phyloP scores from a whole-genome alignment of 2,797 vertebrate species.

The Acanthiza pusilla region DNA sequence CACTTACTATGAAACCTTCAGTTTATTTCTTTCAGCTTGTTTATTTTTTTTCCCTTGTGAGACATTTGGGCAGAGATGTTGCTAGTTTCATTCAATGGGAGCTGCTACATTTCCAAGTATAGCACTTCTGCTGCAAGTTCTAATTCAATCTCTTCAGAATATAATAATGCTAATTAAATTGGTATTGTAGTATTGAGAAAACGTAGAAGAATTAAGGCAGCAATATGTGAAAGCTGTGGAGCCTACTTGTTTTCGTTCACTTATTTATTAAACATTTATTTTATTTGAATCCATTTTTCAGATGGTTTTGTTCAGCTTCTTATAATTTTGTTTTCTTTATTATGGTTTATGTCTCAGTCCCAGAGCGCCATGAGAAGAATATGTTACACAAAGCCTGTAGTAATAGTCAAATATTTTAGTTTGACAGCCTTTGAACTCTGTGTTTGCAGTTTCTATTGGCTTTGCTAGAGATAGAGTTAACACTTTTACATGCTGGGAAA shows the following conservation, averaged over 20 bases:
- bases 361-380: background rate
- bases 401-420: background rate
- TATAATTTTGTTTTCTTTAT: background rate
- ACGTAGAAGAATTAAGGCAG: background rate
- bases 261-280: background rate
- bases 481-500: background rate
- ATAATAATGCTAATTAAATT: background rate
- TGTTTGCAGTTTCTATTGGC: background rate
- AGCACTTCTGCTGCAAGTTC: background rate
- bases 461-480: background rate
- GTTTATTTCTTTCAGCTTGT: background rate
- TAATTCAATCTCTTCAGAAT: constrained; percentile 17
- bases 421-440: background rate
- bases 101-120: background rate
- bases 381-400: background rate
- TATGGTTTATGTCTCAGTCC: background rate
- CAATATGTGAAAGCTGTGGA: background rate
- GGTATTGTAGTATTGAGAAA: background rate
- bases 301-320: background rate
- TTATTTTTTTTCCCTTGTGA: background rate
- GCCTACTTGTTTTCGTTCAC: background rate
- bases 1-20: background rate
- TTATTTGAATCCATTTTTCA: background rate
- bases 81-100: background rate
- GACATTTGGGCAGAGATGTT: background rate